Evolutionary conservation across 2,113 vertebrate species (phyloP), one percentile per base, ranked within the genome.

Genomic region (Rhea pennata): DNA sequence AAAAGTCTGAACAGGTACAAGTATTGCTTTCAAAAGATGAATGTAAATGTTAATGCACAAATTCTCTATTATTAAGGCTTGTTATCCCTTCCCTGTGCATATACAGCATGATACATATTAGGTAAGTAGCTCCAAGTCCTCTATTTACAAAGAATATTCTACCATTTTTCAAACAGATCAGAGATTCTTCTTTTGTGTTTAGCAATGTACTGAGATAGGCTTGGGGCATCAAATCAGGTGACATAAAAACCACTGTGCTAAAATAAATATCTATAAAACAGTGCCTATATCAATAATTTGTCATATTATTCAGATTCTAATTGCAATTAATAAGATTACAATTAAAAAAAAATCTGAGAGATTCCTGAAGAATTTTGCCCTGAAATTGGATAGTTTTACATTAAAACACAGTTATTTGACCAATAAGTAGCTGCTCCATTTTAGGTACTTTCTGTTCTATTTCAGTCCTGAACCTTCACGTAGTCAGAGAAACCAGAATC

Each of bases 91-190:
- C 53, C 16, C 62, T 53, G 4, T 2, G 2, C 7, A 9, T 19
- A n/a, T 17, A 29, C 1, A 3, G 48, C 5, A 5, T 2, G 5
- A 26, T 6, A 54, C 12, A 56, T 51, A 12, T 15, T 7, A 46
- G 26, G 62, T 12, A 53, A 90, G 39, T 6, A 6, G 16, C 69
- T 39, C 64, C 3, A 81, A 82, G 75, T 44, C 12, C 15, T 84
- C 39, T 29, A 20, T 40, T 74, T 42, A 69, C 29, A 31, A 24
- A 56, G 9, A 12, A 39, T 62, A 19, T 15, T 54, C 6, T 3
- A 50, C 15, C 78, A 20, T 69, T 92, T 65, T 54, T 71, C 22
- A 93, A 54, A 76, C 31, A 76, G 42, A 44, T 84, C 78, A 46
- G 73, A 79, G 77, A 75, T 46, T 59, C 40, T 27, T 53, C 40